Evolutionary conservation across 2,888 invertebrate genomes (phyloP).

Genomic region (Apodemia hepburni): DNA sequence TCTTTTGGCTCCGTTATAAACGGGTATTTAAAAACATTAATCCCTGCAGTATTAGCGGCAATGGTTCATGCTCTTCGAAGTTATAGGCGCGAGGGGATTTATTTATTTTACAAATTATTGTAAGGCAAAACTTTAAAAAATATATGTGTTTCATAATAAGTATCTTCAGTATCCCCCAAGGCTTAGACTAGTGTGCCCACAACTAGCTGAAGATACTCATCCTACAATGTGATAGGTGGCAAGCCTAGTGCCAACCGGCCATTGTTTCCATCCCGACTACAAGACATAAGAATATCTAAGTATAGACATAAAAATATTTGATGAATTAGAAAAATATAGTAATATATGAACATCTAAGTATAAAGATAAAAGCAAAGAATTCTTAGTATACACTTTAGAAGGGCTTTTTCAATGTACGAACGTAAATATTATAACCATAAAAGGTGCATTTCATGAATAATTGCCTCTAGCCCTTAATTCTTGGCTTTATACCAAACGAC

Average conservation of each 20-base stretch:
- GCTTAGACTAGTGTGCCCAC: no score
- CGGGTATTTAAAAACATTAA: slow-evolving; percentile 16
- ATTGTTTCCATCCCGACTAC: no score
- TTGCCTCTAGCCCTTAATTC: not conserved
- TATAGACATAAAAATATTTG: no score
- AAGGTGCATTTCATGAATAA: slow-evolving; percentile 8
- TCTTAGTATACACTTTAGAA: not conserved
- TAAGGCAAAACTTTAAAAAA: no score
- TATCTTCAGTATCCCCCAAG: no score
- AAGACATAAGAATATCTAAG: no score
- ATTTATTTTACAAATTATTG: not conserved
- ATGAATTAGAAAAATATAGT: no score
- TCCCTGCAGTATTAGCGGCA: not conserved
- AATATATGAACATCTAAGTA: not conserved
- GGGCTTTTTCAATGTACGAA: not conserved
- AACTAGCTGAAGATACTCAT: no score
- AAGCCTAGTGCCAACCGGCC: no score
- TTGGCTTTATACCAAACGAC: not conserved
- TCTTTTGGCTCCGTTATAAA: not conserved
- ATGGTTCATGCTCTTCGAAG: not conserved
- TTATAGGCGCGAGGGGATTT: not conserved
- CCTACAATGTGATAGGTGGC: no score
- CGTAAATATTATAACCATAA: slow-evolving; percentile 7
- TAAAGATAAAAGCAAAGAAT: not conserved
- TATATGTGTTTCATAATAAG: no score